Percentiles rank a stretch among this genome's conserved stretches.
Conservation (phyloP, 2,888 invertebrate species). For the Cyrtodaria siliqua region DNA sequence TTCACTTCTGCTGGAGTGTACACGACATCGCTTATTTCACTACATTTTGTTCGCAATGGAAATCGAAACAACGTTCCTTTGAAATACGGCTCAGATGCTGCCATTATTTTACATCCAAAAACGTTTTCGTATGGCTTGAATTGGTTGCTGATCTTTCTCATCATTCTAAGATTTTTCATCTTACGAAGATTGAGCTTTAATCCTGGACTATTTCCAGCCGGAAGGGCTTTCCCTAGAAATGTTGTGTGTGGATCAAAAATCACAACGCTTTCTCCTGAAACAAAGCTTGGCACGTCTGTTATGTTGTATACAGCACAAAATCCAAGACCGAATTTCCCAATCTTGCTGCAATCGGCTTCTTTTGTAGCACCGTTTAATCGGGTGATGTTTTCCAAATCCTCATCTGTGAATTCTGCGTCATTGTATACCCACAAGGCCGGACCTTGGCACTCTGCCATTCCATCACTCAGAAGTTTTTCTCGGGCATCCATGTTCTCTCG, state of each 20-base stretch:
- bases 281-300: slow-evolving; percentile 83
- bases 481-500: slow-evolving; percentile 72
- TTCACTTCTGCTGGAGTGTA: slow-evolving; percentile 75
- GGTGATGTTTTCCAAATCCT: slow-evolving; percentile 81
- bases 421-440: slow-evolving; percentile 83
- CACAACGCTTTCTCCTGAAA: slow-evolving; percentile 79
- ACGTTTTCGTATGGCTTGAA: slow-evolving; percentile 74
- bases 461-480: slow-evolving; percentile 74
- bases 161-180: slow-evolving; percentile 51
- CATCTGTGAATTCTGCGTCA: slow-evolving; percentile 79
- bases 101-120: slow-evolving; percentile 67
- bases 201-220: slow-evolving; percentile 69
- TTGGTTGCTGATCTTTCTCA: slow-evolving; percentile 65
- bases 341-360: slow-evolving; percentile 76
- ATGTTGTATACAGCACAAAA: slow-evolving; percentile 84
- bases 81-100: slow-evolving; percentile 4
- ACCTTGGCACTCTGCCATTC: slow-evolving; percentile 81
- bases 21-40: slow-evolving; percentile 75
- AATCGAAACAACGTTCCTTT: slow-evolving; percentile 82
- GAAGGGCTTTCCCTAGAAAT: slow-evolving; percentile 73
- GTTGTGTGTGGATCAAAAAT: slow-evolving; percentile 83
- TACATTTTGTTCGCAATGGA: slow-evolving; percentile 78
- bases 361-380: slow-evolving; percentile 82
- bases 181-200: slow-evolving; percentile 66
- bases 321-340: slow-evolving; percentile 83